Evolutionary conservation across 1,140 invertebrate genomes (phyloP).

Genomic region (Eueides isabella): DNA sequence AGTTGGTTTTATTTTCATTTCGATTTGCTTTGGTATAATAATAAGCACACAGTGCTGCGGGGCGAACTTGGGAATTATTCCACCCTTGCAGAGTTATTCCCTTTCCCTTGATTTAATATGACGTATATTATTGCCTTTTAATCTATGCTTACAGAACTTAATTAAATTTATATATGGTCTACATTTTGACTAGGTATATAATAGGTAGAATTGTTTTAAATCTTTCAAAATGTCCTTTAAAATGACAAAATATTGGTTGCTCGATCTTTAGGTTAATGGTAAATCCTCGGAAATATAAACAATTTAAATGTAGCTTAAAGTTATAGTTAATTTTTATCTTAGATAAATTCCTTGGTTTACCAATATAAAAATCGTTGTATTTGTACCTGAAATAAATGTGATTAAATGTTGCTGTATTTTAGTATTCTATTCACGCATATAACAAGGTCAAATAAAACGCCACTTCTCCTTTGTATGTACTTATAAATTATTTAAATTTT

Average conservation of each 20-base stretch:
- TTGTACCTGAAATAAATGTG: constrained; percentile 11
- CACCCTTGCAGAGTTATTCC: too few relatives aligned
- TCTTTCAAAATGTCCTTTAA: neutral
- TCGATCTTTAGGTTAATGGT: too few relatives aligned
- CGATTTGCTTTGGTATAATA: neutral
- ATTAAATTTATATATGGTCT: neutral
- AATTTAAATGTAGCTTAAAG: too few relatives aligned
- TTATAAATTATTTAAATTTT: constrained; percentile 4
- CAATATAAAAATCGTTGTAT: neutral
- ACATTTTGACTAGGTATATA: neutral
- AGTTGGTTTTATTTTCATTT: neutral
- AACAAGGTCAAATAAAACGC: constrained; percentile 24
- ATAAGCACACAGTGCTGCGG: too few relatives aligned
- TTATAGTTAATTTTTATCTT: neutral
- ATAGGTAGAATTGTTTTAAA: neutral
- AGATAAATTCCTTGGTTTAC: neutral
- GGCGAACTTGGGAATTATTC: too few relatives aligned
- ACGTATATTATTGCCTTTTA: too few relatives aligned
- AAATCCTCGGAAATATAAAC: too few relatives aligned
- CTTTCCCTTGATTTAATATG: too few relatives aligned
- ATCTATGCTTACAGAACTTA: neutral
- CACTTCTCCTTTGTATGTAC: constrained; percentile 9
- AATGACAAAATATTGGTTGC: neutral
- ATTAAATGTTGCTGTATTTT: constrained; percentile 9
- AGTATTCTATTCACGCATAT: constrained; percentile 28